A percentile compares a stretch with the other conserved stretches of the same genome.
These are phyloP conservation scores for Pogonognathellus flavescens DNA, from an alignment of 1,140 invertebrate species.

Conservation along the genomic window DNA sequence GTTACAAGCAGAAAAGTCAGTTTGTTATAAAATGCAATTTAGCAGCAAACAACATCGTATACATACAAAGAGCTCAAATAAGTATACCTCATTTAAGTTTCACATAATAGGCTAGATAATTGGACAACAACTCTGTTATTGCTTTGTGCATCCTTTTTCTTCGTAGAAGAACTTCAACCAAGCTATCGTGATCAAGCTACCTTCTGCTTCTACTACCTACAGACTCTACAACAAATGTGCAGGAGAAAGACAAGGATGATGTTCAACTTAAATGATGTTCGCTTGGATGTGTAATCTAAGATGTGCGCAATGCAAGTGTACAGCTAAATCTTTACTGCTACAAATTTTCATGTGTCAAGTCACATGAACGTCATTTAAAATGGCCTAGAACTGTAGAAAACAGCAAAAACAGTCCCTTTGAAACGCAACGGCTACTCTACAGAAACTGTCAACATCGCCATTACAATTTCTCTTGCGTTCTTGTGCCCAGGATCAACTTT, in stretches of 20 bases:
- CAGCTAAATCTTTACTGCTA: slow-evolving; percentile 23
- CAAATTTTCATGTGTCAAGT: slow-evolving; percentile 47
- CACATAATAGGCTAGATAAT: slow-evolving; percentile 42
- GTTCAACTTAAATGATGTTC: background rate
- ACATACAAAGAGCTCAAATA: slow-evolving; percentile 36
- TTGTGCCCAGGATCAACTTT: slow-evolving; percentile 13
- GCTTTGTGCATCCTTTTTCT: slow-evolving; percentile 11
- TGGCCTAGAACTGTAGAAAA: slow-evolving; percentile 41
- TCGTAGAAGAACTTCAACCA: background rate
- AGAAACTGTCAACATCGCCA: slow-evolving; percentile 40
- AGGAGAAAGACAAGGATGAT: background rate
- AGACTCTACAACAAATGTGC: too few species aligned
- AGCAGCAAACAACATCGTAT: slow-evolving; percentile 26
- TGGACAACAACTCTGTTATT: slow-evolving; percentile 45
- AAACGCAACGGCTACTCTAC: slow-evolving; percentile 7
- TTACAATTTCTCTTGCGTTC: background rate
- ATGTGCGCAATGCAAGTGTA: background rate
- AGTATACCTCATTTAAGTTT: slow-evolving; percentile 33
- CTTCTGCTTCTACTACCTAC: background rate
- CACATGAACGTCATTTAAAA: slow-evolving; percentile 23
- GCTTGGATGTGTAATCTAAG: background rate
- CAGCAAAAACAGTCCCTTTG: slow-evolving; percentile 7
- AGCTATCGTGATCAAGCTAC: background rate
- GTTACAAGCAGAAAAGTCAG: background rate
- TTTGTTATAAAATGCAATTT: slow-evolving; percentile 36